Evolutionary conservation across 2,888 invertebrate genomes (phyloP), one percentile per base, ranked within the genome.

Genomic region (Lithophane ornitopus): DNA sequence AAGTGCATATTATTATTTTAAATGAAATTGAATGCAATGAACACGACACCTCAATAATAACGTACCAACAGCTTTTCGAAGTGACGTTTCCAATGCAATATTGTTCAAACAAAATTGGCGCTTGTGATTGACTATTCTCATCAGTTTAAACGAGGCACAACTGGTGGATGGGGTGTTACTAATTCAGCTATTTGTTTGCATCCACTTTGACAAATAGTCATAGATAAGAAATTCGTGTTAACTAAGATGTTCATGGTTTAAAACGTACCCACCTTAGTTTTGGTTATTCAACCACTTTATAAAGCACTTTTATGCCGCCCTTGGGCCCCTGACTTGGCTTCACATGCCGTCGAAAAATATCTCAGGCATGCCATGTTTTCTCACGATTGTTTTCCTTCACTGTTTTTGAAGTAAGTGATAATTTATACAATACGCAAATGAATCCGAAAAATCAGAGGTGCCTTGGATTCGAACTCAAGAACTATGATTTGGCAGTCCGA

Each of bases 181-280:
- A 93, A 93, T 93, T 93, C 91, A 89, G 91, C 92, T 91, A 94
- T 94, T 94, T 93, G 92, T 93, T 93, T 91, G 89, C 90, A 89
- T 90, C 89, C 89, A 93, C 94, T 93, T 94, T 94, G 94, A 95
- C 94, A 94, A 94, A 95, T 93, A 91, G 91, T 87, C 74, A 89
- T 80, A 93, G 94, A 94, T 94, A 94, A 94, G 92, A 90, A 92
- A 88, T 92, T 90, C 92, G 92, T 94, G 94, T 94, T 92, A 94
- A 94, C 93, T 91, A 88, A 93, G 90, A 92, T 93, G 91, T 93
- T 94, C 92, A 90, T 91, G 87, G 84, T 90, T 91, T 87, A 85
- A 89, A 91, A 88, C 86, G 84, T 84, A 81, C 77, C 66, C 74
- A 81, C 76, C 26, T 76, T 52, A n/a, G 41, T 28, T 16, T 16